A percentile compares a stretch with the other conserved stretches of the same genome.
Evolutionary conservation across 1,140 invertebrate species (phyloP).

Genomic region (Diuraphis noxia): DNA sequence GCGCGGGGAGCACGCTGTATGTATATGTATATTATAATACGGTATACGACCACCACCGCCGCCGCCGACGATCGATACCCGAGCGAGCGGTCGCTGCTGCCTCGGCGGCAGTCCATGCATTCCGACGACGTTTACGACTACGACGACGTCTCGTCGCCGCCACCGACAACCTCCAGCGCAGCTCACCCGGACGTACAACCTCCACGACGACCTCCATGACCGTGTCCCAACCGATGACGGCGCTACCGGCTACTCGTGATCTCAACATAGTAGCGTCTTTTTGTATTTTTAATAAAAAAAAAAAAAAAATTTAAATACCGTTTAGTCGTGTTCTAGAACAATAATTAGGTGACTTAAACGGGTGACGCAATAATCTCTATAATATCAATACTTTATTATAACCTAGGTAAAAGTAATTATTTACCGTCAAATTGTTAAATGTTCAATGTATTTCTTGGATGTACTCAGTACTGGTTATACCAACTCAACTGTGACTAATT

Average conservation of each 20-base stretch:
- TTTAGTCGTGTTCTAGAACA: background rate
- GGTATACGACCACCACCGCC: background rate
- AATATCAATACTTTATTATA: background rate
- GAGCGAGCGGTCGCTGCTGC: background rate
- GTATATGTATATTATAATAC: background rate
- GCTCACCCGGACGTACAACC: background rate
- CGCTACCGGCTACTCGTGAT: background rate
- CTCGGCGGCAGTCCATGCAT: background rate
- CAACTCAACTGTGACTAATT: no score
- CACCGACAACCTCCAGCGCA: background rate
- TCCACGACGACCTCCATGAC: background rate
- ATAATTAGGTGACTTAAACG: background rate
- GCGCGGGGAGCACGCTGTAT: background rate
- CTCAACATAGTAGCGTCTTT: no score
- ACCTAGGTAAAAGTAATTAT: no score
- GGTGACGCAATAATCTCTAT: background rate
- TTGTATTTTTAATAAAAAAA: no score
- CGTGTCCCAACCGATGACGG: background rate
- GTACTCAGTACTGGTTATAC: no score
- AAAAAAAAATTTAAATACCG: background rate
- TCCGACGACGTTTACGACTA: background rate
- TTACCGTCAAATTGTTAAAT: no score
- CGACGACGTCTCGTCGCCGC: background rate
- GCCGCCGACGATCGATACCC: constrained; percentile 33
- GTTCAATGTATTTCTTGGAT: no score